These are phyloP conservation scores for Oscarella lobularis DNA, from an alignment of 37 sponge, comb jelly and placozoan species.

Conservation along the genomic window DNA sequence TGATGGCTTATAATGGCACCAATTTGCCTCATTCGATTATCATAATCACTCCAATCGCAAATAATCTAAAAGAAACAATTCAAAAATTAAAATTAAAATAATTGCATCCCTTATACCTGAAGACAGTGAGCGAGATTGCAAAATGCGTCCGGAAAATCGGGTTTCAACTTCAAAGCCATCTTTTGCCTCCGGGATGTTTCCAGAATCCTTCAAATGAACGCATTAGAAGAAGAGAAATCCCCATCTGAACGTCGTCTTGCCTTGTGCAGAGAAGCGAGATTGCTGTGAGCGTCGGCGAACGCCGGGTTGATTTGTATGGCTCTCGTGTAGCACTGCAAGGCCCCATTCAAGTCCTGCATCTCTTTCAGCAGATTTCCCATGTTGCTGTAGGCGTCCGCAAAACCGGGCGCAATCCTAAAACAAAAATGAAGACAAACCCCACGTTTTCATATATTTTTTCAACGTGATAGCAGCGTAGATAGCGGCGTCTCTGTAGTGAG, in stretches of 20 bases:
- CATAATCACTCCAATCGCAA: slow-evolving; percentile 96
- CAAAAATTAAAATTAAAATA: neutral
- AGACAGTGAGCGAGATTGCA: slow-evolving; percentile 97
- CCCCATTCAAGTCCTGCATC: slow-evolving; percentile 90
- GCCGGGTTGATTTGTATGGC: slow-evolving; percentile 99
- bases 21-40: slow-evolving; percentile 73
- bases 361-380: slow-evolving; percentile 99
- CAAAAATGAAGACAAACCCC: too few species aligned
- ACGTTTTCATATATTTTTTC: too few species aligned
- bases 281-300: slow-evolving; percentile 97
- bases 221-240: too few species aligned
- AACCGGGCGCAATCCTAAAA: slow-evolving; percentile 94
- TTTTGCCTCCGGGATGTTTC: slow-evolving; percentile 89
- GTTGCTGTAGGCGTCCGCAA: slow-evolving; percentile 99
- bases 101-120: slow-evolving; percentile 44
- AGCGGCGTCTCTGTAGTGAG: slow-evolving; percentile 96
- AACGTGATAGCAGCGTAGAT: too few species aligned
- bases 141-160: slow-evolving; percentile 96
- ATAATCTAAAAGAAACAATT: slow-evolving; percentile 45
- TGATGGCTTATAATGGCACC: slow-evolving; percentile 77
- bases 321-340: slow-evolving; percentile 94
- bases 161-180: slow-evolving; percentile 97
- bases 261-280: slow-evolving; percentile 97
- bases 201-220: too few species aligned
- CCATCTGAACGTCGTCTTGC: too few species aligned